phyloP scores from a whole-genome alignment of 2,888 invertebrate genomes.

The Caradrina clavipalpis region DNA sequence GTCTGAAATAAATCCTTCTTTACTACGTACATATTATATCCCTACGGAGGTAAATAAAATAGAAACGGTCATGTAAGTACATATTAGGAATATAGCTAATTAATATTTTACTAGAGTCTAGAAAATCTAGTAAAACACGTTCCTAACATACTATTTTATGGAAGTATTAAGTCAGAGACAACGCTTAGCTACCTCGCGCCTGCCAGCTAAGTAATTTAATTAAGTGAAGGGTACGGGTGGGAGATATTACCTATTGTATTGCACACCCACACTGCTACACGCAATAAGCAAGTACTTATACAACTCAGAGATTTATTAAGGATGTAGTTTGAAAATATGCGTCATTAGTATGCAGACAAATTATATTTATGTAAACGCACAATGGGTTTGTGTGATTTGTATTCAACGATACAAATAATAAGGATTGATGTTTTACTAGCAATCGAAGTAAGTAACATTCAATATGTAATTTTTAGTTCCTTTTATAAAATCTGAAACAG shows the following conservation, averaged over 20 bases:
- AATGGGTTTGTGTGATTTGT: slow-evolving; percentile 34
- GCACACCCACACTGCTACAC: slow-evolving; percentile 39
- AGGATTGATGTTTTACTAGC: slow-evolving; percentile 15
- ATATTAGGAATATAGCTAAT: not conserved
- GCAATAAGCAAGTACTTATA: slow-evolving; percentile 13
- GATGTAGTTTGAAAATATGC: slow-evolving; percentile 53
- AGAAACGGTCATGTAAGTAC: not conserved
- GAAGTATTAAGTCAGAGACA: slow-evolving; percentile 57
- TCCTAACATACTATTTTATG: slow-evolving; percentile 52
- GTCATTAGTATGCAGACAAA: slow-evolving; percentile 20
- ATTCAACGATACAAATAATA: slow-evolving; percentile 9
- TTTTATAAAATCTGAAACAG: not conserved
- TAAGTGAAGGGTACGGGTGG: slow-evolving; percentile 58
- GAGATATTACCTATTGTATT: slow-evolving; percentile 49
- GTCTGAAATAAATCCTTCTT: too few relatives aligned
- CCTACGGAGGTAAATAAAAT: not conserved
- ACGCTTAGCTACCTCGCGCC: slow-evolving; percentile 51
- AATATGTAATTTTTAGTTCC: slow-evolving; percentile 3
- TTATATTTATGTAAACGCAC: slow-evolving; percentile 22
- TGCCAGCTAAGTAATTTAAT: slow-evolving; percentile 62
- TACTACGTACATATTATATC: too few relatives aligned
- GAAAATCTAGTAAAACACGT: slow-evolving; percentile 21
- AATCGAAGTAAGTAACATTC: not conserved
- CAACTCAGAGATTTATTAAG: slow-evolving; percentile 45
- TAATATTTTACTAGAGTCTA: not conserved